Percentiles rank a stretch among this genome's conserved stretches.
Conservation (phyloP, 2,113 vertebrate species). For the Henicopernis longicauda region DNA sequence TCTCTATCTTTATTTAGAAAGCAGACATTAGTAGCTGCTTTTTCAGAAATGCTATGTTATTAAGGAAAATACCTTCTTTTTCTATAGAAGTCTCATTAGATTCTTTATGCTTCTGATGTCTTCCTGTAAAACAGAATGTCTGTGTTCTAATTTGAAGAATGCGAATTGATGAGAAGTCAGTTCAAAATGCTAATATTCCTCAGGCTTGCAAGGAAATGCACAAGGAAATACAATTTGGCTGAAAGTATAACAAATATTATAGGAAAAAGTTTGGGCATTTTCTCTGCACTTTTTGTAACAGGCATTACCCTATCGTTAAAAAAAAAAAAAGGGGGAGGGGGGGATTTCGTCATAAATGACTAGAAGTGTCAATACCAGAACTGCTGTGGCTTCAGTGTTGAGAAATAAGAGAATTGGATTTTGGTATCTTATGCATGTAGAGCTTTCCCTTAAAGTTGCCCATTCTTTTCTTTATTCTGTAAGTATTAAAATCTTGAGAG, state of each 20-base stretch:
- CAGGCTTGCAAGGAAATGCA: neutral
- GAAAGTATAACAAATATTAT: neutral
- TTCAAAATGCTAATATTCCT: neutral
- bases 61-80: neutral
- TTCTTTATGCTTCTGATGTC: neutral
- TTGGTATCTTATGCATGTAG: neutral
- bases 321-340: neutral
- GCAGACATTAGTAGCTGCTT: neutral
- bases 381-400: neutral
- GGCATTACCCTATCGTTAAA: fast-evolving
- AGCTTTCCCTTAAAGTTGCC: neutral
- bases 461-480: neutral
- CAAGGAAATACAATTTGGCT: neutral
- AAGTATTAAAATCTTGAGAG: neutral
- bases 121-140: neutral
- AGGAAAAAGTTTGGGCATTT: fast-evolving
- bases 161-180: neutral
- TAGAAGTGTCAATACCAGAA: neutral
- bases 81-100: neutral
- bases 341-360: neutral
- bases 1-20: constrained; percentile 14
- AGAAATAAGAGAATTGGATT: neutral
- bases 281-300: neutral
- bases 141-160: neutral
- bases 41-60: neutral